A percentile compares a stretch with the other conserved stretches of the same genome.
phyloP scores from a whole-genome alignment of 2,888 invertebrate species.

The Caenorhabditis sulstoni region DNA sequence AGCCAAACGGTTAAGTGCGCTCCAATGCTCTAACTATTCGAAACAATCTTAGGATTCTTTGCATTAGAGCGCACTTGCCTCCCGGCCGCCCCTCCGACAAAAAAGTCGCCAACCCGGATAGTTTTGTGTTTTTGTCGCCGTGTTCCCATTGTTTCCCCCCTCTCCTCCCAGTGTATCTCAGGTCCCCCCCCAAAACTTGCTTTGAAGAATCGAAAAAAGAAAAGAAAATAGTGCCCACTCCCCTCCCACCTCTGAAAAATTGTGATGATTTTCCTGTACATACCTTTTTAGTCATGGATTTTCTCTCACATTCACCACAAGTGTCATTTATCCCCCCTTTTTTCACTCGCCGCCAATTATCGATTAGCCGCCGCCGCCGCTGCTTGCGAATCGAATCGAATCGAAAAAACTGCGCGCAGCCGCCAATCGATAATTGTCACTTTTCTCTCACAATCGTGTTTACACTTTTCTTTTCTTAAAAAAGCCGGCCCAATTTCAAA shows the following conservation, averaged over 20 bases:
- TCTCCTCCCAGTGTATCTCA: conserved; percentile 4
- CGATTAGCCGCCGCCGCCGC: neutral
- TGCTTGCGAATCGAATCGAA: too few species aligned
- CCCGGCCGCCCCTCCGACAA: too few species aligned
- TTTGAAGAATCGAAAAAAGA: too few species aligned
- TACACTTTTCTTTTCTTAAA: too few species aligned
- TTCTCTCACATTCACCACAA: conserved; percentile 5
- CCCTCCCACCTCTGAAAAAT: conserved; percentile 8
- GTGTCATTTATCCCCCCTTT: conserved; percentile 3
- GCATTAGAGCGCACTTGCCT: too few species aligned
- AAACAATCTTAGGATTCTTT: too few species aligned
- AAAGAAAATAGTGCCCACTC: neutral
- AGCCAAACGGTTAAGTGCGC: too few species aligned
- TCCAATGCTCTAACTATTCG: too few species aligned
- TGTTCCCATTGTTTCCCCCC: neutral
- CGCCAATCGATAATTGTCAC: conserved; percentile 8
- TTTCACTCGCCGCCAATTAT: neutral
- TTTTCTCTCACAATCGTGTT: neutral
- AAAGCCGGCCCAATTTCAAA: conserved; percentile 36
- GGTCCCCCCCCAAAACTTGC: neutral
- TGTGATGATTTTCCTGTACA: conserved; percentile 59
- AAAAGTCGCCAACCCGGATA: too few species aligned
- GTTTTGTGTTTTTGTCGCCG: neutral
- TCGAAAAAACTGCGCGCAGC: too few species aligned
- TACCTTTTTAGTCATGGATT: conserved; percentile 27